Percentiles rank a stretch among this genome's conserved stretches.
These are phyloP conservation scores for Camponotus fellah DNA, from an alignment of 2,888 invertebrate species.

Conservation along the genomic window DNA sequence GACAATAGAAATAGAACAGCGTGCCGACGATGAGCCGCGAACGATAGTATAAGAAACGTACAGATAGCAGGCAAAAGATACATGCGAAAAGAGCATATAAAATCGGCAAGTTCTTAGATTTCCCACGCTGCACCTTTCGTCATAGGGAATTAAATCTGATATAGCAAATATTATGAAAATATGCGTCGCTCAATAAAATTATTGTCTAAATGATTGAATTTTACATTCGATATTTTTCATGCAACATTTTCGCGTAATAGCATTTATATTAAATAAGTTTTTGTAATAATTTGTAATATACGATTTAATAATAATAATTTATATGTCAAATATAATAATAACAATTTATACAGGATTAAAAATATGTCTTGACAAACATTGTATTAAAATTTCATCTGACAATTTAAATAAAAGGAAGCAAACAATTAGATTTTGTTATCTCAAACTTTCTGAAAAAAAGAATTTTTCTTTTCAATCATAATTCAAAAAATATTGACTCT, in stretches of 20 bases:
- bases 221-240: background rate
- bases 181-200: constrained; percentile 58
- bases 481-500: background rate
- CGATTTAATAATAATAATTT: too few relatives aligned
- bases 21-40: constrained; percentile 5
- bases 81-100: constrained; percentile 35
- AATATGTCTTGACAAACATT: background rate
- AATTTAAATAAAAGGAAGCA: background rate
- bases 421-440: background rate
- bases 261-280: background rate
- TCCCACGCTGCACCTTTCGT: constrained; percentile 70
- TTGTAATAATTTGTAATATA: background rate
- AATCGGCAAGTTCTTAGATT: constrained; percentile 50
- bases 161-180: constrained; percentile 44
- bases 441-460: background rate
- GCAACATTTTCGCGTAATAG: background rate
- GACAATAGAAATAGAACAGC: background rate
- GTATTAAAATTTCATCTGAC: background rate
- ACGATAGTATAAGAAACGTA: constrained; percentile 16
- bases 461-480: background rate
- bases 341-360: background rate
- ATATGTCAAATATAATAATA: too few relatives aligned
- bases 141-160: constrained; percentile 52
- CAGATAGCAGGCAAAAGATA: constrained; percentile 7
- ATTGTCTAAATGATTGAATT: constrained; percentile 54